A percentile compares a stretch with the other conserved stretches of the same genome.
phyloP scores from a whole-genome alignment of 2,113 vertebrate species.

The Oenanthe oenanthe region DNA sequence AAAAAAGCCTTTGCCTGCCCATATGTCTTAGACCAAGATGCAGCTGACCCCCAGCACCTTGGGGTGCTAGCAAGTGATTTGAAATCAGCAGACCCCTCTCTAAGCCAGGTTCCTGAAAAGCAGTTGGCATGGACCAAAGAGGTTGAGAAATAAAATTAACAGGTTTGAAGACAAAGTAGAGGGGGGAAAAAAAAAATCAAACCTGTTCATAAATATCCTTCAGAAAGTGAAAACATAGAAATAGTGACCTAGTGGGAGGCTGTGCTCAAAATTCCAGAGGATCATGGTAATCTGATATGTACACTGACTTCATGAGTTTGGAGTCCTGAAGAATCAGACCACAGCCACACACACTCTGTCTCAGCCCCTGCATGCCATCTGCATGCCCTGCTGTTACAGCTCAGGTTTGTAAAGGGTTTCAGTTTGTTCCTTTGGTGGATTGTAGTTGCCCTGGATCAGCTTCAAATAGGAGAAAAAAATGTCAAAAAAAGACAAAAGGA shows the following conservation, averaged over 20 bases:
- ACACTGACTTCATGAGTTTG: not conserved
- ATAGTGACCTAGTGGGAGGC: not conserved
- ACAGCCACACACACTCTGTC: not conserved
- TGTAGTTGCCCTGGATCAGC: not conserved
- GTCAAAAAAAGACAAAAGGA: not conserved
- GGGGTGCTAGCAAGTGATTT: not conserved
- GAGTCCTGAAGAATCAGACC: not conserved
- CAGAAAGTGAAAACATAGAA: not conserved
- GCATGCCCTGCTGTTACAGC: rapidly evolving
- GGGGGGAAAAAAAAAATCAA: not conserved
- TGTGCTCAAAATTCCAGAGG: not conserved
- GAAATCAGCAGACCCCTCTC: not conserved
- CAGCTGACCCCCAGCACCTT: not conserved
- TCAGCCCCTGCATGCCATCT: not conserved
- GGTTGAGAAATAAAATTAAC: not conserved
- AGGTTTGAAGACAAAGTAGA: not conserved
- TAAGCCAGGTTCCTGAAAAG: not conserved
- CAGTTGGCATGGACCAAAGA: not conserved
- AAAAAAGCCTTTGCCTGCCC: not conserved
- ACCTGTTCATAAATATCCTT: not conserved
- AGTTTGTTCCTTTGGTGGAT: not conserved
- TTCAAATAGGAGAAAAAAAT: not conserved
- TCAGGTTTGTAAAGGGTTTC: not conserved
- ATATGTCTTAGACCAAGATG: not conserved
- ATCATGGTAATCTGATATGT: not conserved